These are phyloP conservation scores for Drosophila arawakana DNA, from an alignment of 1,140 invertebrate species.

Conservation along the genomic window DNA sequence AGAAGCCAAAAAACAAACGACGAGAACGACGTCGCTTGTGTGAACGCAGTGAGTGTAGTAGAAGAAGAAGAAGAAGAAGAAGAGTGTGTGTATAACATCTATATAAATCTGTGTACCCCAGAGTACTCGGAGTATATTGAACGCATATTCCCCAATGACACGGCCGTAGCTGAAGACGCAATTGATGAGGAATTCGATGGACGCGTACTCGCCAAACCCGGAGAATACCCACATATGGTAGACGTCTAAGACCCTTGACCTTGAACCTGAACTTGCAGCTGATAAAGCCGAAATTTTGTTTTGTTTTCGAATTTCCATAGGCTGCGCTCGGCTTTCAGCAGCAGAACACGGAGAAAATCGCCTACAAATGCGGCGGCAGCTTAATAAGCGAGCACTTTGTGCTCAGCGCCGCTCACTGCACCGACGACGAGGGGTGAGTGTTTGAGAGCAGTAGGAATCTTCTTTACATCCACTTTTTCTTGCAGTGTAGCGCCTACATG, in stretches of 20 bases:
- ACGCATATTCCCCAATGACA: conserved; percentile 72
- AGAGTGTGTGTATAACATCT: conserved; percentile 15
- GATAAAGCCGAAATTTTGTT: conserved; percentile 23
- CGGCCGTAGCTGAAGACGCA: conserved; percentile 61
- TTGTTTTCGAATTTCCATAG: conserved; percentile 42
- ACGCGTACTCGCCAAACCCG: conserved; percentile 68
- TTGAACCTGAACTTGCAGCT: conserved; percentile 3
- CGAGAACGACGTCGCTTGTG: conserved; percentile 50
- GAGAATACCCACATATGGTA: conserved; percentile 85
- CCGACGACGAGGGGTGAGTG: conserved; percentile 65
- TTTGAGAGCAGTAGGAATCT: neutral
- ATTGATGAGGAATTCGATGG: conserved; percentile 79
- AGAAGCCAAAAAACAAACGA: conserved; percentile 34
- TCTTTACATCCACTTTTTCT: conserved; percentile 5
- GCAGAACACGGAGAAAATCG: conserved; percentile 37
- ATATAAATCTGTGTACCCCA: conserved; percentile 21
- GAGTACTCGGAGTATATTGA: conserved; percentile 76
- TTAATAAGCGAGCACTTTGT: conserved; percentile 83
- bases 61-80: no score
- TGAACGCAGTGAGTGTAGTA: conserved; percentile 68
- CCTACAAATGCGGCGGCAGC: conserved; percentile 84
- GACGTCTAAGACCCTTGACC: neutral
- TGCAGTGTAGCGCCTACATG: conserved; percentile 58
- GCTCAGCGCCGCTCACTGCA: conserved; percentile 80
- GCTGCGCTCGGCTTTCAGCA: conserved; percentile 65